A percentile compares a stretch with the other conserved stretches of the same genome.
These are phyloP conservation scores for Amphibalanus amphitrite DNA, from an alignment of 1,140 invertebrate species.

Conservation along the genomic window DNA sequence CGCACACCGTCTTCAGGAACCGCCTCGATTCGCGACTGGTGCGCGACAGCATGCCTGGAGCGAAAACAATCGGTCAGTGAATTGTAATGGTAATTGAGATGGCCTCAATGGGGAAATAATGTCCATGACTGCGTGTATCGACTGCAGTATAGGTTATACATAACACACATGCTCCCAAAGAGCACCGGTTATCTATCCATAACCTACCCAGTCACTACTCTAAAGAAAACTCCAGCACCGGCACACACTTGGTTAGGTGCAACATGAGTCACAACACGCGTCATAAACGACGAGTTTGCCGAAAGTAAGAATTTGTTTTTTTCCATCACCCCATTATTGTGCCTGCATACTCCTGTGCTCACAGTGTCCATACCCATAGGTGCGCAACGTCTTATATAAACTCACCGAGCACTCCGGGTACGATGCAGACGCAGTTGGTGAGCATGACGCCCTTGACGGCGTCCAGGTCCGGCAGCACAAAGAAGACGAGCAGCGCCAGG, in stretches of 20 bases:
- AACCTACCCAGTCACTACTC: background rate
- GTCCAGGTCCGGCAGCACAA: conserved; percentile 73
- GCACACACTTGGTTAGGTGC: background rate
- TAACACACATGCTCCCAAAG: background rate
- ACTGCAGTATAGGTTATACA: background rate
- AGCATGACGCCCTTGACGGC: conserved; percentile 83
- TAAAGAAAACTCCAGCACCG: background rate
- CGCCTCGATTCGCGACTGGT: conserved; percentile 60
- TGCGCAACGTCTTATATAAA: conserved; percentile 4
- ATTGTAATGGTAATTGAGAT: background rate
- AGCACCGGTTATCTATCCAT: background rate
- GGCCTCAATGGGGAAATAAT: no score
- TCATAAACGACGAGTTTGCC: no score
- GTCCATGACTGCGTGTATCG: no score
- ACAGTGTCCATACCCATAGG: background rate
- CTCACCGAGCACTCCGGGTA: conserved; percentile 57
- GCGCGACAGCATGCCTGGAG: conserved; percentile 49
- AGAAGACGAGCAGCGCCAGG: conserved; percentile 61
- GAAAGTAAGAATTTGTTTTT: no score
- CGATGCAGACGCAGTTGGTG: conserved; percentile 78
- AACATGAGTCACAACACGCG: background rate
- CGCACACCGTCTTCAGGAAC: conserved; percentile 58
- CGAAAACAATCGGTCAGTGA: background rate
- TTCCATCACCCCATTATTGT: background rate
- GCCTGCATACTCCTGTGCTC: background rate